These are phyloP conservation scores for Onychostruthus taczanowskii DNA, from an alignment of 2,113 vertebrate species.

Conservation along the genomic window DNA sequence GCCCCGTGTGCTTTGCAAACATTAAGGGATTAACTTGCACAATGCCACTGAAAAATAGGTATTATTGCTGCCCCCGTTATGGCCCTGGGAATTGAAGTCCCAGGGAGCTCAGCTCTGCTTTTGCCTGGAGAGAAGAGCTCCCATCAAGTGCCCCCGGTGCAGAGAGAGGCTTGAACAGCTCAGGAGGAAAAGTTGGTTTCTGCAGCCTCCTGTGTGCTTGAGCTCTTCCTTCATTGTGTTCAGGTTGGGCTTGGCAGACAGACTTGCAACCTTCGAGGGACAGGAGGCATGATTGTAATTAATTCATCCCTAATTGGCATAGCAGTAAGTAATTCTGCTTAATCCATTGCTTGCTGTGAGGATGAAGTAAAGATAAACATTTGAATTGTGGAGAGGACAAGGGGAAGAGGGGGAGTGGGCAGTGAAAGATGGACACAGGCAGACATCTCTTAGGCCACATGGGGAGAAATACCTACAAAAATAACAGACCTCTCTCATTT, in stretches of 20 bases:
- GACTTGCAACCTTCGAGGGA: neutral
- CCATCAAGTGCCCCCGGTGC: accelerated
- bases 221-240: neutral
- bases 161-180: neutral
- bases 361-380: slow-evolving; percentile 38
- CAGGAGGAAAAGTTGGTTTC: neutral
- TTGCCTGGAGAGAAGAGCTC: neutral
- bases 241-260: neutral
- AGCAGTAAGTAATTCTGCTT: slow-evolving; percentile 51
- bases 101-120: neutral
- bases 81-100: neutral
- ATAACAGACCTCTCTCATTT: neutral
- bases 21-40: neutral
- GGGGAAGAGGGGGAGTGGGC: neutral
- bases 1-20: neutral
- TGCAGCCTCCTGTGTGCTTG: neutral
- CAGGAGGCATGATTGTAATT: slow-evolving; percentile 33
- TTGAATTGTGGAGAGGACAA: neutral
- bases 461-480: neutral
- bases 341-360: slow-evolving; percentile 55
- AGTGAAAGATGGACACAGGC: neutral
- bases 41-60: neutral
- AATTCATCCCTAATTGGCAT: slow-evolving; percentile 43
- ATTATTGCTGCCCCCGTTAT: neutral
- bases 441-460: neutral